Base-by-base conservation (phyloP, 2,797 vertebrate genomes). In the Holocentrus rufus region DNA sequence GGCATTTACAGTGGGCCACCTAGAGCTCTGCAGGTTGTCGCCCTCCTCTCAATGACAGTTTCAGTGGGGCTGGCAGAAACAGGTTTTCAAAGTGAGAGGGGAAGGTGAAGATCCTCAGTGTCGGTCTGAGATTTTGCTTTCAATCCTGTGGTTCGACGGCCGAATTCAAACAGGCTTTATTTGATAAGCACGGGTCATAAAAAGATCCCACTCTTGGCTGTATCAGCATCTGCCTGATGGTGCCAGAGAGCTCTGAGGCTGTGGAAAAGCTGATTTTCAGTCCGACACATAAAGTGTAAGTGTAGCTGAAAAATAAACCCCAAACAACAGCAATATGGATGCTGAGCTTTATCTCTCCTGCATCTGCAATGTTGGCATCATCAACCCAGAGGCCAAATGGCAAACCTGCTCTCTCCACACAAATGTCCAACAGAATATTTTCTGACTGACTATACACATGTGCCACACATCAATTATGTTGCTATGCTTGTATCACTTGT, bases 101-200 rank as follows among this genome's bases (percentile, higher is more conserved):
- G 17, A 7, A 15, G n/a, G 30, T 17, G 30, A 7, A 2, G 47
- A 44, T 42, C 56, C 36, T 23, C 15, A 2, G 36, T 10, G 9
- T 8, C 36, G 10, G 36, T 44, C 39, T 3, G 39, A 54, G 17
- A 31, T 39, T 72, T 53, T 25, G 52, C 44, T 75, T 9, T 39
- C 57, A 54, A 34, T 74, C 11, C 58, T 63, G 31, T 27, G 59
- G 11, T 54, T 65, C 31, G 17, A 52, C 56, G 63, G 22, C 18
- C 47, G 5, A 61, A 27, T 73, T 80, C 70, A 84, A 67, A n/a
- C 23, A 17, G 46, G 64, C 63, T 57, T 57, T 46, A 56, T 34
- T 55, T 50, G 17, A 68, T 55, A 64, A 71, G 72, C 69, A 62
- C 42, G 70, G 65, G 59, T 80, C 62, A 49, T 77, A 75, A 77